These are phyloP conservation scores for Caenorhabditis briggsae DNA, from an alignment of 1,140 invertebrate genomes.

Conservation along the genomic window DNA sequence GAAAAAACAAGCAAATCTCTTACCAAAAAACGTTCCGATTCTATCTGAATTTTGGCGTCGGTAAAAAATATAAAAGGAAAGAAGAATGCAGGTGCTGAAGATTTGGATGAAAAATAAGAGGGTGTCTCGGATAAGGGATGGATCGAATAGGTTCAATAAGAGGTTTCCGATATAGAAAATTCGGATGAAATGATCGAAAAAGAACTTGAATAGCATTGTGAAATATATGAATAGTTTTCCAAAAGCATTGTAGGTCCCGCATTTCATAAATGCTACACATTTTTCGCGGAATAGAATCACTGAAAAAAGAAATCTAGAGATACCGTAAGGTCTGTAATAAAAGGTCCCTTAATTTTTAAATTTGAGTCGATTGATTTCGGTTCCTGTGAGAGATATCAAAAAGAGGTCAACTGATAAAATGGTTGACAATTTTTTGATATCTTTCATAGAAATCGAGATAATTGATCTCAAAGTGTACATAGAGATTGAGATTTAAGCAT, in stretches of 20 bases:
- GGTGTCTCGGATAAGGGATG: background rate
- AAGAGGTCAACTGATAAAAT: no score
- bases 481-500: no score
- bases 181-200: background rate
- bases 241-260: background rate
- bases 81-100: background rate
- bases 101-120: background rate
- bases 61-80: slow-evolving; percentile 3
- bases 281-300: background rate
- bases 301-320: background rate
- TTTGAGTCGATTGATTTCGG: background rate
- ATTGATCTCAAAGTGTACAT: no score
- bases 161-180: background rate
- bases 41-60: background rate
- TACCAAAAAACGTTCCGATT: background rate
- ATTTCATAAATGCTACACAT: background rate
- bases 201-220: background rate
- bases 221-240: background rate
- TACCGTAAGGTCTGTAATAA: no score
- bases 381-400: background rate
- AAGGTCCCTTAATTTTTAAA: no score
- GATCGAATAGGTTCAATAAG: background rate
- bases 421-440: no score
- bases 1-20: background rate
- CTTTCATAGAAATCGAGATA: no score